Evolutionary conservation across 1,140 invertebrate species (phyloP).

Genomic region (Zophobas atratus): DNA sequence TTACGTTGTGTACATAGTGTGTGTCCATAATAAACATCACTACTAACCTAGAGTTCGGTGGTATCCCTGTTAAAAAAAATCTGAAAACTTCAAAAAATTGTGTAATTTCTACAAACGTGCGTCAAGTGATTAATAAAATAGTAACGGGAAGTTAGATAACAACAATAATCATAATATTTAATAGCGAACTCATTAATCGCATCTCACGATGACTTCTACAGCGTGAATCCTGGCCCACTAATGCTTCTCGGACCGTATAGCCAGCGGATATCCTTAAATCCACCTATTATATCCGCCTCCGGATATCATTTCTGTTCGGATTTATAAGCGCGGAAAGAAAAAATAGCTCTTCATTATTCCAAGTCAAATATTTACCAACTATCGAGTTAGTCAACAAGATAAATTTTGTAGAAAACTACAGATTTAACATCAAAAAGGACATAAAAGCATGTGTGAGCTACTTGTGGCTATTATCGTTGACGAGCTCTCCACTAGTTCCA

Average conservation of each 20-base stretch:
- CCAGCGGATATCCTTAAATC: slow-evolving; percentile 51
- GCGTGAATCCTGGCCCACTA: slow-evolving; percentile 50
- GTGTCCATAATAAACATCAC: no score
- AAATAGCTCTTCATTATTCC: slow-evolving; percentile 19
- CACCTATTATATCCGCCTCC: slow-evolving; percentile 45
- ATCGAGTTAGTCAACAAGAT: slow-evolving; percentile 62
- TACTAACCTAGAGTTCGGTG: no score
- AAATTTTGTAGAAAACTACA: slow-evolving; percentile 66
- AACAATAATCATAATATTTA: slow-evolving; percentile 31
- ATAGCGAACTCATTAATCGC: slow-evolving; percentile 35
- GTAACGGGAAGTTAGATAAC: slow-evolving; percentile 44
- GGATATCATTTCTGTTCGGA: slow-evolving; percentile 26
- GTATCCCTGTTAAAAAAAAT: no score
- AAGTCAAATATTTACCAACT: slow-evolving; percentile 39
- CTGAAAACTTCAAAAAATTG: background rate
- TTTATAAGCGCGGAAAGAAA: slow-evolving; percentile 10
- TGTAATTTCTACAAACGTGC: background rate
- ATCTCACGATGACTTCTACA: slow-evolving; percentile 50
- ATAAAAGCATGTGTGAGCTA: slow-evolving; percentile 65
- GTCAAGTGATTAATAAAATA: background rate
- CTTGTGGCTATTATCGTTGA: slow-evolving; percentile 65
- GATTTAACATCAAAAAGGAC: slow-evolving; percentile 64
- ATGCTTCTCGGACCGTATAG: slow-evolving; percentile 49
- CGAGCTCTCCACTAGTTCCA: slow-evolving; percentile 63
- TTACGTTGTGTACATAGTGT: no score